phyloP scores from a whole-genome alignment of 2,113 vertebrate genomes.

The Glaucomys volans region DNA sequence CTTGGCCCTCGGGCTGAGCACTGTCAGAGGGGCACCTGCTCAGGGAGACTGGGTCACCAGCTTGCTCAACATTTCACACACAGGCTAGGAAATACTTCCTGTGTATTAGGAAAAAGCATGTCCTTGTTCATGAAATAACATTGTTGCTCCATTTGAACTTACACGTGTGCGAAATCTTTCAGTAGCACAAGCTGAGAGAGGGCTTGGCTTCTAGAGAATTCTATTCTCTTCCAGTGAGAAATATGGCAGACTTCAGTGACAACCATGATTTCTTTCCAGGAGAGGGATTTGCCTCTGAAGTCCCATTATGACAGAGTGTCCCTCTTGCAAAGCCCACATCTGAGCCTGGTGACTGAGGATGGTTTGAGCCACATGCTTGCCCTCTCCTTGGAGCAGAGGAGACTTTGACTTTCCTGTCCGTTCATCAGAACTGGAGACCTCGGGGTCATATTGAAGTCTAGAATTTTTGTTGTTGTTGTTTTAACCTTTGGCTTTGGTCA shows the following conservation, averaged over 20 bases:
- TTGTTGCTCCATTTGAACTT: conserved; percentile 26
- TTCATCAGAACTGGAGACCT: neutral
- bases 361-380: neutral
- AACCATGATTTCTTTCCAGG: neutral
- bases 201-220: neutral
- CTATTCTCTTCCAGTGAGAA: conserved; percentile 44
- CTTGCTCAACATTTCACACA: neutral
- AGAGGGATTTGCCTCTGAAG: neutral
- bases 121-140: neutral
- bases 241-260: conserved; percentile 12
- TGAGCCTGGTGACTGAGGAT: neutral
- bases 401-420: neutral
- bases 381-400: neutral
- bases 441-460: neutral
- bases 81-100: neutral
- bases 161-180: neutral
- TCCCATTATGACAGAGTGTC: neutral
- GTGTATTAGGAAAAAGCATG: neutral
- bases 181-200: neutral
- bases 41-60: neutral
- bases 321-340: neutral
- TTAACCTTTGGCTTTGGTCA: neutral
- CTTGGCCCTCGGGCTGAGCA: neutral
- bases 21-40: neutral
- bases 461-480: neutral